Conservation (phyloP, 2,888 invertebrate genomes). For the Zhuqinia jingwanae region DNA sequence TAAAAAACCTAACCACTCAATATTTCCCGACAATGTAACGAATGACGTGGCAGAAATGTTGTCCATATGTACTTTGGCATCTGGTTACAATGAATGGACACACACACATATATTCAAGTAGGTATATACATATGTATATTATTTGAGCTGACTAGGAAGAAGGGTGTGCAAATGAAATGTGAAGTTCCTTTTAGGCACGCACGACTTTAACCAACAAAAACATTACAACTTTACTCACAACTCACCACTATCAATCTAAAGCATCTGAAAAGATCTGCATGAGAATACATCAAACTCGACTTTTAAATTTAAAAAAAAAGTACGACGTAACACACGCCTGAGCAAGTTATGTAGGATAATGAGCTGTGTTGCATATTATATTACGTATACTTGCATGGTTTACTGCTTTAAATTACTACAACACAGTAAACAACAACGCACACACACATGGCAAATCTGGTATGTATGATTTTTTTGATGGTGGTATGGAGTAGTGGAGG, state of each 20-base stretch:
- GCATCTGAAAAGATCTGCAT: slow-evolving; percentile 44
- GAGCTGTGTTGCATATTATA: slow-evolving; percentile 7
- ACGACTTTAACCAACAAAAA: slow-evolving; percentile 49
- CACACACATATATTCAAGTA: not conserved
- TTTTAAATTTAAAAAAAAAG: slow-evolving; percentile 35
- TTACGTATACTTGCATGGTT: not conserved
- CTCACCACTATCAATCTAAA: slow-evolving; percentile 23
- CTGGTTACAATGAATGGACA: slow-evolving; percentile 1
- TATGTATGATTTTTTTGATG: slow-evolving; percentile 32
- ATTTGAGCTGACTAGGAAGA: not conserved
- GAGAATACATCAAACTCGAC: slow-evolving; percentile 43
- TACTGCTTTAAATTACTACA: not conserved
- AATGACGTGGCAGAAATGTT: slow-evolving; percentile 44
- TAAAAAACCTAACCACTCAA: slow-evolving; percentile 40
- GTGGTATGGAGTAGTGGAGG: slow-evolving; percentile 47
- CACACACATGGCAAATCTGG: slow-evolving; percentile 23
- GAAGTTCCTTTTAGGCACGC: slow-evolving; percentile 64
- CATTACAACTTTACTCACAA: slow-evolving; percentile 24
- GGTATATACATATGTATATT: not conserved
- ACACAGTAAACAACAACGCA: not conserved
- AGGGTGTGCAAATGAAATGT: slow-evolving; percentile 49
- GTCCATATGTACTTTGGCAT: slow-evolving; percentile 26
- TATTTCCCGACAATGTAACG: slow-evolving; percentile 4
- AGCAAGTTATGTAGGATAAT: slow-evolving; percentile 37
- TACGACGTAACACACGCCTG: not conserved